Conservation (phyloP, 2,888 invertebrate genomes). For the Synergus japonicus region DNA sequence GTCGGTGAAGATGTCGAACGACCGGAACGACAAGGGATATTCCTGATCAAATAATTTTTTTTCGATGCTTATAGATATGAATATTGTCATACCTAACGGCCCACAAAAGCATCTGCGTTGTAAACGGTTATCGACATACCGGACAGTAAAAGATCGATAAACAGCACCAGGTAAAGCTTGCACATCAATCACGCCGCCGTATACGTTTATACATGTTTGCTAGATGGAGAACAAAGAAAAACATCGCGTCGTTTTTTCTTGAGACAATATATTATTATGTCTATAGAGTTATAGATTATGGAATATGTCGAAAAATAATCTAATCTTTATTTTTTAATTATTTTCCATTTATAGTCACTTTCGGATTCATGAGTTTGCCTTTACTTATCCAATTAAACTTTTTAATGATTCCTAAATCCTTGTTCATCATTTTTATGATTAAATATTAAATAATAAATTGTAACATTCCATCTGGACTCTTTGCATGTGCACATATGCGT, state of each 20-base stretch:
- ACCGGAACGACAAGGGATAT: not conserved
- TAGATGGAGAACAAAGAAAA: constrained; percentile 24
- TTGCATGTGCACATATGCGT: constrained; percentile 32
- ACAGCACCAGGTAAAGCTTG: constrained; percentile 48
- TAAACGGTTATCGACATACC: constrained; percentile 44
- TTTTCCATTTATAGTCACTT: not conserved
- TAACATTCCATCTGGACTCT: not conserved
- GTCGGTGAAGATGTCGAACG: not conserved
- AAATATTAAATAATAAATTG: too few species aligned
- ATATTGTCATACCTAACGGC: constrained; percentile 24
- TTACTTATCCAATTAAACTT: too few species aligned
- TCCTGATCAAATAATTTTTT: constrained; percentile 6
- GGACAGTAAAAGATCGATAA: constrained; percentile 50
- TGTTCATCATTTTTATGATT: too few species aligned
- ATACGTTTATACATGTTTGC: constrained; percentile 21
- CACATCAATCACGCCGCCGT: constrained; percentile 52
- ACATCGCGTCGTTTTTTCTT: not conserved
- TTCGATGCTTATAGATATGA: constrained; percentile 22
- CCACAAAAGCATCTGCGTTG: constrained; percentile 29
- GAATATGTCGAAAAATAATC: not conserved
- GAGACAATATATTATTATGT: not conserved
- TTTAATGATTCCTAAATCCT: too few species aligned
- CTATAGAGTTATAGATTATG: not conserved
- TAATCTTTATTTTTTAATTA: not conserved
- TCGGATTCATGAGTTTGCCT: too few species aligned